These are phyloP conservation scores for Antechinus stuartii DNA, from an alignment of 2,113 vertebrate species.

Conservation along the genomic window DNA sequence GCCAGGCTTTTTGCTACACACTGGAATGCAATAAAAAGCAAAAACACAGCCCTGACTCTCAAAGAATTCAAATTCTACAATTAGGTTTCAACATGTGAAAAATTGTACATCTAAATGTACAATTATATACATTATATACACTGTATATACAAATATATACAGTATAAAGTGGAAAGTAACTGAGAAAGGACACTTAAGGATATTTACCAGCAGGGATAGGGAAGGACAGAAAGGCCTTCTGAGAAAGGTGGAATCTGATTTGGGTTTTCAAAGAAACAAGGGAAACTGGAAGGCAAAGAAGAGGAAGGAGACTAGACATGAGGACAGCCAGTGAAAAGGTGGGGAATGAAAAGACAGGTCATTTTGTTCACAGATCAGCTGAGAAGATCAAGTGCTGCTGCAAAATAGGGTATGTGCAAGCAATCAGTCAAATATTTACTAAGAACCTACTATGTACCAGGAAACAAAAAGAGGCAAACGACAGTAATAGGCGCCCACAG, in stretches of 20 bases:
- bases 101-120: not conserved
- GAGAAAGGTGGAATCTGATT: not conserved
- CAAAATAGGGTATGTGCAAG: no score
- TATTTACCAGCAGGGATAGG: accelerated
- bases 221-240: not conserved
- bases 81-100: not conserved
- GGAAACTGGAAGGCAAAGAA: not conserved
- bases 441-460: no score
- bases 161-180: not conserved
- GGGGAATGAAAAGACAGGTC: no score
- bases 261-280: not conserved
- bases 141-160: not conserved
- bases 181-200: not conserved
- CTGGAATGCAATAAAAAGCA: not conserved
- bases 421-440: no score
- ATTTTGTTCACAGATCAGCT: no score
- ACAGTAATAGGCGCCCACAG: not conserved
- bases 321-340: not conserved
- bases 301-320: not conserved
- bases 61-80: not conserved
- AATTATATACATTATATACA: no score
- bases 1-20: no score
- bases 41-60: not conserved
- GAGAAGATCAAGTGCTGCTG: no score
- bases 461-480: not conserved